Evolutionary conservation across 2,888 invertebrate genomes (phyloP).

Genomic region (Lymantria monacha): DNA sequence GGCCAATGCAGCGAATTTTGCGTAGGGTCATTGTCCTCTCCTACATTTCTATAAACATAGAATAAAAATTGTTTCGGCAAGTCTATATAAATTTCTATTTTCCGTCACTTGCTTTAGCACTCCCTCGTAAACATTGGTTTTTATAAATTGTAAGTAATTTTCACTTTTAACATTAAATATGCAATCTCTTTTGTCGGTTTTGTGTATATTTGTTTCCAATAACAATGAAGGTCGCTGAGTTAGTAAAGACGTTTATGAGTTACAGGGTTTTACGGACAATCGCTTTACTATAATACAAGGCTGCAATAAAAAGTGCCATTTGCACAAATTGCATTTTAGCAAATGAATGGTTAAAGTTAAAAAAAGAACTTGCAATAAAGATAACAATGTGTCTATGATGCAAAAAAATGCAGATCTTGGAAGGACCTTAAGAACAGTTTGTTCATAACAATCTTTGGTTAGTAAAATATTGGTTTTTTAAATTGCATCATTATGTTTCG

Average conservation of each 20-base stretch:
- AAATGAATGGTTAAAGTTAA: conserved; percentile 41
- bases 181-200: conserved; percentile 54
- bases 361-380: conserved; percentile 18
- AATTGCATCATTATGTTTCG: conserved; percentile 17
- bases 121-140: conserved; percentile 26
- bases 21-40: conserved; percentile 79
- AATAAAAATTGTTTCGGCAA: conserved; percentile 41
- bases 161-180: conserved; percentile 54
- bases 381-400: conserved; percentile 26
- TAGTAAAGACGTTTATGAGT: conserved; percentile 41
- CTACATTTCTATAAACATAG: conserved; percentile 51
- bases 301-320: conserved; percentile 61
- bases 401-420: conserved; percentile 53
- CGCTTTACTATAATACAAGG: conserved; percentile 45
- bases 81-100: conserved; percentile 52
- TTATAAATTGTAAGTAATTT: conserved; percentile 36
- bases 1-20: conserved; percentile 83
- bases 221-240: conserved; percentile 37
- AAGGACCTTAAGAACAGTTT: conserved; percentile 33
- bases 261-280: conserved; percentile 49
- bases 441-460: conserved; percentile 17
- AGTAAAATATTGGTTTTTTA: conserved; percentile 24
- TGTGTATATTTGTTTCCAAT: conserved; percentile 44
- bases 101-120: conserved; percentile 14
- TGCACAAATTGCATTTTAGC: conserved; percentile 66